Conservation (phyloP, 2,797 vertebrate species). For the Chaetodon trifasciatus region DNA sequence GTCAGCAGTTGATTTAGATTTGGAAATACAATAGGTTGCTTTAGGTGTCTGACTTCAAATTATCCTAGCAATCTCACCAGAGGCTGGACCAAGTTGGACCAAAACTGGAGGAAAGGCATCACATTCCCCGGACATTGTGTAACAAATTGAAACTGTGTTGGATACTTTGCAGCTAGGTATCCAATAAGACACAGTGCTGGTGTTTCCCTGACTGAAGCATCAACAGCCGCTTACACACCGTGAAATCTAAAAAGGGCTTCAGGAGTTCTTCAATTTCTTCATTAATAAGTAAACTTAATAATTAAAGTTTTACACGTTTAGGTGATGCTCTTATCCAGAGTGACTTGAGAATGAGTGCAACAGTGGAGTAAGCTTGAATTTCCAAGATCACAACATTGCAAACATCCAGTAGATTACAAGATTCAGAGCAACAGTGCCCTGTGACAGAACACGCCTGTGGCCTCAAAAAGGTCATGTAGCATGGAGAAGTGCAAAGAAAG, state of each 20-base stretch:
- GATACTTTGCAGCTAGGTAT: background rate
- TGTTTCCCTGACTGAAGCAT: conserved; percentile 20
- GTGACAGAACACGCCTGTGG: conserved; percentile 23
- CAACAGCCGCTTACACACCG: conserved; percentile 17
- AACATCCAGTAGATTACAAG: conserved; percentile 39
- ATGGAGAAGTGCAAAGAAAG: background rate
- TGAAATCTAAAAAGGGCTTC: conserved; percentile 40
- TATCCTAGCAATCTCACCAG: background rate
- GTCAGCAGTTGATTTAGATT: background rate
- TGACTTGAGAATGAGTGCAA: conserved; percentile 38
- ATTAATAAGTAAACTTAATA: conserved; percentile 61
- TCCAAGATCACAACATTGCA: conserved; percentile 63
- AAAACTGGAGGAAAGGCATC: background rate
- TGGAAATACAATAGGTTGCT: background rate
- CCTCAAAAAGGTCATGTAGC: conserved; percentile 12
- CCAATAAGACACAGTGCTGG: background rate
- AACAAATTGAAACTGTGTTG: background rate
- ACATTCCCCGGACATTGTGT: background rate
- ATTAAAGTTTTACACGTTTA: conserved; percentile 62
- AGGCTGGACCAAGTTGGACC: background rate
- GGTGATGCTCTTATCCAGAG: conserved; percentile 54
- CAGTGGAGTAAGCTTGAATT: conserved; percentile 51
- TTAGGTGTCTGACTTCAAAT: background rate
- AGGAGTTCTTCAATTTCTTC: conserved; percentile 57
- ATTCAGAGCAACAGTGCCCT: conserved; percentile 30